Evolutionary conservation across 2,797 vertebrate genomes (phyloP), one percentile per base, ranked within the genome.

Genomic region (Cossypha polioptera): DNA sequence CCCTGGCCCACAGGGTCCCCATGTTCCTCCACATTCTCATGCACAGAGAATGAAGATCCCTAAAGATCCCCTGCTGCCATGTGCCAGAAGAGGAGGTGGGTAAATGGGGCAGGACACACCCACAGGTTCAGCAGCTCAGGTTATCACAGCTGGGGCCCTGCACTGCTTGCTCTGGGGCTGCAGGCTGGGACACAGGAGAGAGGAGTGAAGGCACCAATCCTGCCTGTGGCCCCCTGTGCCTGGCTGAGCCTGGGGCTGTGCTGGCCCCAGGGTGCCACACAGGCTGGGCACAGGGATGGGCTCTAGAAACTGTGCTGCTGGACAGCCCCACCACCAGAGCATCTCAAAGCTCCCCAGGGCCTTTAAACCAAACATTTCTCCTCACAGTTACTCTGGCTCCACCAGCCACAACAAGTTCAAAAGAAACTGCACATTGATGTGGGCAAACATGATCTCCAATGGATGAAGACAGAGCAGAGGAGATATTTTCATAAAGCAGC

Each of bases 91-190:
- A 78, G 25, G 58, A 67, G 62, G 45, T 14, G 54, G 72, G 28
- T 42, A 21, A 17, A 9, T 0, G 55, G 42, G 26, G 26, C 57
- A 74, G 31, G 5, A 25, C 57, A 43, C 36, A 43, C 11, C 24
- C 24, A 21, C 0, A 1, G 33, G 8, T 4, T 25, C 8, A 68
- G 53, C 57, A 53, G 69, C 57, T 25, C 1, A 0, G 24, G 5
- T 28, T 38, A 3, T 16, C 4, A 9, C 2, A 6, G 25, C 36
- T 21, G 19, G 42, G 28, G 59, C 28, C 40, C 42, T 75, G 48
- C 33, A 13, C 0, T 33, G 29, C 35, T 50, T 7, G 19, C 47
- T 73, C 47, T 11, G 10, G 36, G 63, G 65, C 36, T 35, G 77
- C 77, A 42, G 63, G 19, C 24, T 50, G 31, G 16, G 43, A 40